These are phyloP conservation scores for Drosophila azteca DNA, from an alignment of 1,140 invertebrate species.

Conservation along the genomic window DNA sequence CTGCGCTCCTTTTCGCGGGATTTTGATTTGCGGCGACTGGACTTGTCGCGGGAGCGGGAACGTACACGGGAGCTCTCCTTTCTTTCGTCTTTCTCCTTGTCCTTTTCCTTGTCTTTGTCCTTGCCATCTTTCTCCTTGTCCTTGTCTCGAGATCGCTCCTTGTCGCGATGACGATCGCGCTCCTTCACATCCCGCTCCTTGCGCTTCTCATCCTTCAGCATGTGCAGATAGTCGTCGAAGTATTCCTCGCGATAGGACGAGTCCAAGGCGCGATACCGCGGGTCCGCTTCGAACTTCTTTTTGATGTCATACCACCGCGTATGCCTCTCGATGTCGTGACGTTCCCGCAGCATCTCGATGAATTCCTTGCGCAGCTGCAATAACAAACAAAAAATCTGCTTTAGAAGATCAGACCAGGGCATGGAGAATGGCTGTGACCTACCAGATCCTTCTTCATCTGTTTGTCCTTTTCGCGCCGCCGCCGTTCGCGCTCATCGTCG, in stretches of 20 bases:
- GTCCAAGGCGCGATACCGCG: constrained; percentile 96
- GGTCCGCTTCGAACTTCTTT: constrained; percentile 95
- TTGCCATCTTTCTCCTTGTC: constrained; percentile 79
- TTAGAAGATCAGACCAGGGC: neutral
- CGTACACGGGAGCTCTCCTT: constrained; percentile 84
- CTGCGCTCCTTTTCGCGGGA: constrained; percentile 86
- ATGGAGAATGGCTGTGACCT: neutral
- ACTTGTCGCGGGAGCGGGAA: constrained; percentile 86
- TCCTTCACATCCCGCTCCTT: constrained; percentile 77
- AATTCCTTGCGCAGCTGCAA: constrained; percentile 96
- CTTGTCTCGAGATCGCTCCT: constrained; percentile 57
- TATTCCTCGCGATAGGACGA: constrained; percentile 94
- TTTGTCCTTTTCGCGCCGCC: constrained; percentile 66
- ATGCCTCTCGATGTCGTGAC: constrained; percentile 92
- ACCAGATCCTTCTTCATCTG: constrained; percentile 67
- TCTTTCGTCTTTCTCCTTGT: constrained; percentile 66
- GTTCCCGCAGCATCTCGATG: constrained; percentile 89
- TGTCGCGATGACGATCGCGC: constrained; percentile 79
- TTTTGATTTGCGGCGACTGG: constrained; percentile 85
- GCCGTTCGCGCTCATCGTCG: constrained; percentile 76
- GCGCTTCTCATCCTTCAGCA: constrained; percentile 92
- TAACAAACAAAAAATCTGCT: neutral
- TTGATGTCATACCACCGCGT: constrained; percentile 97
- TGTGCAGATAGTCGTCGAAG: constrained; percentile 95
- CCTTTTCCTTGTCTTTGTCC: constrained; percentile 72